Percentiles rank a stretch among this genome's conserved stretches.
These are phyloP conservation scores for Cryptophagus acutangulus DNA, from an alignment of 2,888 invertebrate species.

Conservation along the genomic window DNA sequence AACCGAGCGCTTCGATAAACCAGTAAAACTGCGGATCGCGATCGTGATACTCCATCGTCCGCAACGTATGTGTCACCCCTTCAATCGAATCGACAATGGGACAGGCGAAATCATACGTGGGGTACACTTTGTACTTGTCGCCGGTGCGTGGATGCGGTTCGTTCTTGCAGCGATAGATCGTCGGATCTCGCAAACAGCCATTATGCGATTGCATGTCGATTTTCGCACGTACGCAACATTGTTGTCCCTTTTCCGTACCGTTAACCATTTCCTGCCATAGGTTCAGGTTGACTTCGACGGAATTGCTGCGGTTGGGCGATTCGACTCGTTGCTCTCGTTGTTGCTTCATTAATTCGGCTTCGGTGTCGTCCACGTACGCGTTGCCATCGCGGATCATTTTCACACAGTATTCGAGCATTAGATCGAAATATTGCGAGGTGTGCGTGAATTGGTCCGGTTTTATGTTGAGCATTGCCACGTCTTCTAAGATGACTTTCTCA, in stretches of 20 bases:
- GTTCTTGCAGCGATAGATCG: constrained; percentile 95
- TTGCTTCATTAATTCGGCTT: constrained; percentile 88
- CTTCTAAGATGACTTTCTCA: constrained; percentile 94
- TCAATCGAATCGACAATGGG: constrained; percentile 98
- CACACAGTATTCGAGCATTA: constrained; percentile 83
- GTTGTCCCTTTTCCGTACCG: constrained; percentile 72
- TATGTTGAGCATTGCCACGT: constrained; percentile 85
- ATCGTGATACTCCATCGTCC: constrained; percentile 99
- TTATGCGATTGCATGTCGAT: constrained; percentile 95
- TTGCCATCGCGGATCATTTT: constrained; percentile 80
- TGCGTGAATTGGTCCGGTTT: constrained; percentile 90
- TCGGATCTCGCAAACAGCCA: constrained; percentile 96
- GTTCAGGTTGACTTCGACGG: constrained; percentile 74
- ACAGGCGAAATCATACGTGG: constrained; percentile 99
- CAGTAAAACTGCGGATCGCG: constrained; percentile 97
- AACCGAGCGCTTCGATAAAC: constrained; percentile 82
- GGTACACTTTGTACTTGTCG: constrained; percentile 94
- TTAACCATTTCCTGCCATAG: constrained; percentile 95
- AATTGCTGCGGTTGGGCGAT: constrained; percentile 76
- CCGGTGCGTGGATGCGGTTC: constrained; percentile 93
- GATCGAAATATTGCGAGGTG: constrained; percentile 95
- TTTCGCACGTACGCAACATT: constrained; percentile 93
- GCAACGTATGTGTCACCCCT: constrained; percentile 92
- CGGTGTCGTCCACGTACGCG: constrained; percentile 96
- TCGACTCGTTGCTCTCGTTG: constrained; percentile 87